Evolutionary conservation across 2,797 vertebrate species (phyloP), one percentile per base, ranked within the genome.

Genomic region (Pterois miles): DNA sequence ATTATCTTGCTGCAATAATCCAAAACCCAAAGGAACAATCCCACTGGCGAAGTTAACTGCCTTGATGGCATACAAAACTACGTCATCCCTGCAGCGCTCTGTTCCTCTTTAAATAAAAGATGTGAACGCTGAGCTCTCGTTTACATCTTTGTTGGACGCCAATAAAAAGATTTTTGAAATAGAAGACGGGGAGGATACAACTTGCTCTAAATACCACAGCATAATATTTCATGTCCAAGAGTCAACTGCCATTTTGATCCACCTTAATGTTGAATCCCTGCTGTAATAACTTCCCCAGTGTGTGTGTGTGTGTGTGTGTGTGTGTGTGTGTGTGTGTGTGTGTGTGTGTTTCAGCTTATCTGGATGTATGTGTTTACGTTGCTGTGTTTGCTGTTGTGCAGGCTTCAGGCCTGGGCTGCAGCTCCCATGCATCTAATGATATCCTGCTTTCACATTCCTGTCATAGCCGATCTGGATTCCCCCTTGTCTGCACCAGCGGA

Each of bases 361-460:
- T 70, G n/a, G 18, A 56, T 77, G 67, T 76, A 3, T 80, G n/a
- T 86, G 80, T 81, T 75, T 78, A 78, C 1, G 11, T 80, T 29
- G 75, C 60, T 84, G 86, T 85, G n/a, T n/a, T n/a, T n/a, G n/a
- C 87, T 80, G 82, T 84, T 85, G 83, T 79, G 90, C n/a, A n/a
- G n/a, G n/a, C n/a, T n/a, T n/a, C n/a, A n/a, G n/a, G n/a, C n/a
- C n/a, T n/a, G n/a, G 76, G 84, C 83, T 81, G 84, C 85, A 83
- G 88, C 91, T 90, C 80, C 75, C 78, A 56, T 78, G 66, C 74
- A 78, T 91, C 87, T 93, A 94, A 95, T 91, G 91, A 94, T 94
- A 94, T 95, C 93, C 92, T 89, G 86, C 89, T 84, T 83, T 91
- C 80, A 63, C 94, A 94, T 95, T 95, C 93, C 89, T 92, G 80